phyloP scores from a whole-genome alignment of 1,140 invertebrate genomes.

The Eciton burchellii region DNA sequence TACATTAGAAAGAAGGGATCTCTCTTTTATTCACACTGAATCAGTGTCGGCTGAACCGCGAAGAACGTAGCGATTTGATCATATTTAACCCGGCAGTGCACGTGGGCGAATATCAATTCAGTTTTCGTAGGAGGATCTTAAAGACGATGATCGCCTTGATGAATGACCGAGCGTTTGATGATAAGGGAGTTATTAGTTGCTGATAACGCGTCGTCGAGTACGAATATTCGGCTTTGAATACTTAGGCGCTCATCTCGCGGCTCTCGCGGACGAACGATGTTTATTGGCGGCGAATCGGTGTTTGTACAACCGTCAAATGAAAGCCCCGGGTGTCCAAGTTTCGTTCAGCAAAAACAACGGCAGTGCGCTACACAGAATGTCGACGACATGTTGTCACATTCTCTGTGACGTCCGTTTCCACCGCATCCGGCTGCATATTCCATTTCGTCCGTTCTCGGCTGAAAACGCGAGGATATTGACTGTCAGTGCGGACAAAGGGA shows the following conservation, averaged over 20 bases:
- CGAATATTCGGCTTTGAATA: constrained; percentile 64
- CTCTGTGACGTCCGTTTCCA: constrained; percentile 31
- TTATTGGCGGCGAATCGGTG: constrained; percentile 71
- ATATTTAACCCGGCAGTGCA: constrained; percentile 9
- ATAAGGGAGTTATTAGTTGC: background rate
- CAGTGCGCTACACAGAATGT: constrained; percentile 36
- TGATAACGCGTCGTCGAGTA: constrained; percentile 53
- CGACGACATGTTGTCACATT: constrained; percentile 63
- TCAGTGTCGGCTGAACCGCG: background rate
- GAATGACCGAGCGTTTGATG: background rate
- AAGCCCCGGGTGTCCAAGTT: constrained; percentile 62
- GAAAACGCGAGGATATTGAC: constrained; percentile 35
- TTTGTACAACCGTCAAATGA: constrained; percentile 74
- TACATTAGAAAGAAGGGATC: background rate
- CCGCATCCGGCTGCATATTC: constrained; percentile 11
- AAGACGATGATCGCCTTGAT: constrained; percentile 21
- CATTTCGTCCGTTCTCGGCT: background rate
- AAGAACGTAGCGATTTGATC: background rate
- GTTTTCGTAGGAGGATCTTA: background rate
- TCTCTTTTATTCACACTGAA: background rate
- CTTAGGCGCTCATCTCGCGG: constrained; percentile 48
- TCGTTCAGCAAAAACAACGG: constrained; percentile 68
- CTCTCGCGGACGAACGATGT: constrained; percentile 45
- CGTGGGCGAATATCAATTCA: constrained; percentile 25
- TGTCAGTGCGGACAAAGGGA: background rate